A percentile compares a stretch with the other conserved stretches of the same genome.
Evolutionary conservation across 2,113 vertebrate species (phyloP).

Genomic region (Eretmochelys imbricata): DNA sequence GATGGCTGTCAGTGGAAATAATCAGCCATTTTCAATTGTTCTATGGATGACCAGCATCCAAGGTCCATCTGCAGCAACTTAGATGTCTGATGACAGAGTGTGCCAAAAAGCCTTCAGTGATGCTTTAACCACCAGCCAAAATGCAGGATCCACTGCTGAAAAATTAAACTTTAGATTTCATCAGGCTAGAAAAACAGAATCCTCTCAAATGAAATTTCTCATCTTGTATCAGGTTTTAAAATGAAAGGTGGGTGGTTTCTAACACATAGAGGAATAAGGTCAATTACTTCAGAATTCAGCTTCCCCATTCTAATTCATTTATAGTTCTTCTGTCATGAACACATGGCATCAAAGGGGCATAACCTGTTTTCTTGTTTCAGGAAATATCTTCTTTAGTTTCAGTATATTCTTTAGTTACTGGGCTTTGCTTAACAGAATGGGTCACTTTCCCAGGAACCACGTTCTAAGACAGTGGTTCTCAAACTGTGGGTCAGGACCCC

Average conservation of each 20-base stretch:
- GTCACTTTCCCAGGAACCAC: conserved; percentile 9
- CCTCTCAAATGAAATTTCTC: background rate
- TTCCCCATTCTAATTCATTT: conserved; percentile 57
- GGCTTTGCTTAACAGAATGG: conserved; percentile 53
- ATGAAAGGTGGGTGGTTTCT: conserved; percentile 31
- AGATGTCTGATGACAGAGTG: background rate
- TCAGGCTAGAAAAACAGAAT: accelerated
- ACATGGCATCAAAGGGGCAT: conserved; percentile 9
- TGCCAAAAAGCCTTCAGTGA: background rate
- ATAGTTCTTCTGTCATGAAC: conserved; percentile 59
- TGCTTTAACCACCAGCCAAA: background rate
- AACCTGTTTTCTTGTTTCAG: background rate
- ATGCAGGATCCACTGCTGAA: background rate
- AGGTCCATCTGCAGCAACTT: background rate
- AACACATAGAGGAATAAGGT: background rate
- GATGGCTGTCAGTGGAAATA: background rate
- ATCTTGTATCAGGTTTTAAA: accelerated
- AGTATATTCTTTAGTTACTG: background rate
- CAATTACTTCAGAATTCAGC: background rate
- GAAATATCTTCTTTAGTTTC: background rate
- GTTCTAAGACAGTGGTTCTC: background rate
- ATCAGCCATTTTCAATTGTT: background rate
- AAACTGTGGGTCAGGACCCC: too few relatives aligned
- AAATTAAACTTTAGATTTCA: accelerated
- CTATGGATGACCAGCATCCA: too few relatives aligned